These are phyloP conservation scores for Dynastes maya DNA, from an alignment of 2,888 invertebrate genomes.

Conservation along the genomic window DNA sequence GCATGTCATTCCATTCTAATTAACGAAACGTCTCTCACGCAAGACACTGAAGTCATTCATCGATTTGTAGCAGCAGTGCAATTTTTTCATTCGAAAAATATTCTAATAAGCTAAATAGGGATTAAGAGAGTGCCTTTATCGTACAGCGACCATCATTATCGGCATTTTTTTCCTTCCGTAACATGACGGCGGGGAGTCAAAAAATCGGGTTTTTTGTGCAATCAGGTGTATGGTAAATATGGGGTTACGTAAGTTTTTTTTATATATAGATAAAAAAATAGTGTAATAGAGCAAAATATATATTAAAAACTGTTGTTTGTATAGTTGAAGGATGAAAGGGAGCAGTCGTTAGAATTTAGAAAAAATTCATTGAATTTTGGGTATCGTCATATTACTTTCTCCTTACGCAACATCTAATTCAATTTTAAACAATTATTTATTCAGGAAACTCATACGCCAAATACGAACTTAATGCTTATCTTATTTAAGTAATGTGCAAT, in stretches of 20 bases:
- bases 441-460: too few species aligned
- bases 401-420: not conserved
- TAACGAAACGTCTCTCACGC: constrained; percentile 13
- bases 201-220: constrained; percentile 90
- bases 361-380: constrained; percentile 52
- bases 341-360: constrained; percentile 67
- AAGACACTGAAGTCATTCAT: constrained; percentile 45
- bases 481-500: too few species aligned
- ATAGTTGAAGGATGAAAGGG: constrained; percentile 59
- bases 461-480: not conserved
- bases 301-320: constrained; percentile 48
- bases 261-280: constrained; percentile 44
- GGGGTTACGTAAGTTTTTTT: constrained; percentile 59
- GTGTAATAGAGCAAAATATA: constrained; percentile 46
- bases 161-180: constrained; percentile 31
- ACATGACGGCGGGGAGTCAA: constrained; percentile 32
- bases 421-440: not conserved
- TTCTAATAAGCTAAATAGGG: constrained; percentile 18
- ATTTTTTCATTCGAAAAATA: constrained; percentile 29
- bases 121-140: constrained; percentile 31
- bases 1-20: constrained; percentile 50
- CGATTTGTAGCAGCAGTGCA: constrained; percentile 53
- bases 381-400: constrained; percentile 42
- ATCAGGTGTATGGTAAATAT: constrained; percentile 82
- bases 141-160: constrained; percentile 40